These are phyloP conservation scores for Aricia artaxerxes DNA, from an alignment of 2,888 invertebrate genomes.

Conservation along the genomic window DNA sequence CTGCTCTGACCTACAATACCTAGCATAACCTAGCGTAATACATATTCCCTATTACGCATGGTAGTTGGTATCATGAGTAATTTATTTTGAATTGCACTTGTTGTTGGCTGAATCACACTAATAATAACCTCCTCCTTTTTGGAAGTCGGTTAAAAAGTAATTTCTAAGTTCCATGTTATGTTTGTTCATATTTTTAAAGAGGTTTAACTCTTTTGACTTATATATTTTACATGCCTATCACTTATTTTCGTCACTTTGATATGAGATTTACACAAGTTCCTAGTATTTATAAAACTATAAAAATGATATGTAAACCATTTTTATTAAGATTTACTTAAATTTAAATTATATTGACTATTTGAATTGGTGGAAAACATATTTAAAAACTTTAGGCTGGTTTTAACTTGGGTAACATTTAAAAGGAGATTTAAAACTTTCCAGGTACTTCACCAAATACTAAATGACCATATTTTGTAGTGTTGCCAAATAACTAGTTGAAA, in stretches of 20 bases:
- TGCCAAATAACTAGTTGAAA: background rate
- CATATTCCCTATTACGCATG: no score
- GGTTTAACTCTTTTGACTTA: no score
- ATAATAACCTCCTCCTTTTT: background rate
- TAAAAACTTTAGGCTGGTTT: background rate
- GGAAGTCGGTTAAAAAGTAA: background rate
- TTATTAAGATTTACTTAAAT: no score
- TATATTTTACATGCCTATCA: no score
- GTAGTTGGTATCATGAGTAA: background rate
- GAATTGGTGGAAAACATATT: background rate
- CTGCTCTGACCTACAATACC: no score
- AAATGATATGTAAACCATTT: no score
- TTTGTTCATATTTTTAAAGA: no score
- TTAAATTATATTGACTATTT: background rate
- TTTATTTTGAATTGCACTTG: background rate
- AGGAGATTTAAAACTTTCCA: background rate
- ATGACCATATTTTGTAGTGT: background rate
- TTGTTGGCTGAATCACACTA: background rate
- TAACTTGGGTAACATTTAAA: background rate
- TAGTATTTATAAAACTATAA: no score
- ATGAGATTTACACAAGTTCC: no score
- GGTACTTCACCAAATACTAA: constrained; percentile 8
- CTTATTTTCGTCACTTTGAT: no score
- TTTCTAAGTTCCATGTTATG: background rate
- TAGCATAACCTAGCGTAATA: no score